Percentiles rank a stretch among this genome's conserved stretches.
These are phyloP conservation scores for Saccostrea glomerata DNA, from an alignment of 1,140 invertebrate species.

Conservation along the genomic window DNA sequence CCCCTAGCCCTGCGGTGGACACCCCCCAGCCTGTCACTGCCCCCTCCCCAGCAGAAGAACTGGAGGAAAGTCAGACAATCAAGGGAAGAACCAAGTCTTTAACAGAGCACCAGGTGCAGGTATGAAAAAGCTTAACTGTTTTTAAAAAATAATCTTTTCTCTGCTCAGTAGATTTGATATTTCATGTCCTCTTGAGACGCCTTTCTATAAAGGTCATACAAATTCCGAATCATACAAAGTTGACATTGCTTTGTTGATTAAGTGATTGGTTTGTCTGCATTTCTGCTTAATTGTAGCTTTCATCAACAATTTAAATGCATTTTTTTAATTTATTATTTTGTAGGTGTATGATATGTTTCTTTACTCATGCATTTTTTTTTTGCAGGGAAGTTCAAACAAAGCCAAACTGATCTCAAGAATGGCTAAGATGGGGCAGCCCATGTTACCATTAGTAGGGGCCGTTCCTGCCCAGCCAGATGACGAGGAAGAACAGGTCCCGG, in stretches of 20 bases:
- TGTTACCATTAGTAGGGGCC: conserved; percentile 75
- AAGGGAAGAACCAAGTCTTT: conserved; percentile 74
- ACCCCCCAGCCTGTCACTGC: conserved; percentile 45
- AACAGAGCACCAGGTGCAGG: conserved; percentile 73
- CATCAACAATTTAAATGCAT: no score
- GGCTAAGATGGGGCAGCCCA: conserved; percentile 79
- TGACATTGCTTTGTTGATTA: no score
- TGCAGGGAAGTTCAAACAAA: conserved; percentile 67
- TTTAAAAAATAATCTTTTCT: no score
- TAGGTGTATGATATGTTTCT: not conserved
- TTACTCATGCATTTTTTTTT: not conserved
- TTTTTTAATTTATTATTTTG: no score
- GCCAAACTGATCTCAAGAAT: conserved; percentile 79
- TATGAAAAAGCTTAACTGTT: not conserved
- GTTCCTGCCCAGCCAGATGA: conserved; percentile 63
- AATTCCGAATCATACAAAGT: no score
- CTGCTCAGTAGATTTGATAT: not conserved
- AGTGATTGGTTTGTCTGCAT: no score
- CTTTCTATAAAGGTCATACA: no score
- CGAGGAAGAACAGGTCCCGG: conserved; percentile 61
- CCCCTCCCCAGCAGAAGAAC: conserved; percentile 55
- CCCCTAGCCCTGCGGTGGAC: conserved; percentile 56
- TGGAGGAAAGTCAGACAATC: conserved; percentile 64
- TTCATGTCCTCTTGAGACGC: not conserved
- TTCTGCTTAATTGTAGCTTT: no score